A percentile compares a stretch with the other conserved stretches of the same genome.
Evolutionary conservation across 2,797 vertebrate species (phyloP).

Genomic region (Etheostoma perlongum): DNA sequence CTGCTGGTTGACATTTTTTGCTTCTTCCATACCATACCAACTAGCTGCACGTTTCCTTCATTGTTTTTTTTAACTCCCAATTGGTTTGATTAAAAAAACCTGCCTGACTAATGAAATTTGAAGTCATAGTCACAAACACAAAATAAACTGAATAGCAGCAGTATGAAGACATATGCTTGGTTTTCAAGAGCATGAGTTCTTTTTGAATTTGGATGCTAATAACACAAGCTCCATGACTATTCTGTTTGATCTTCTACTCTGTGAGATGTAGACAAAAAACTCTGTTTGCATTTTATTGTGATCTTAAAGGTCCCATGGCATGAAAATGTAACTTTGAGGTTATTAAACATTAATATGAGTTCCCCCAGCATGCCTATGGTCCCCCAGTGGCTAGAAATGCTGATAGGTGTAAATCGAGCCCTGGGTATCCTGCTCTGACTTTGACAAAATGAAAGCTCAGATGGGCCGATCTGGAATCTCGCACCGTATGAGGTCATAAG

Average conservation of each 20-base stretch:
- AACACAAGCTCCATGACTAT: background rate
- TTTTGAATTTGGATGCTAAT: slow-evolving; percentile 33
- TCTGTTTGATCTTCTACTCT: slow-evolving; percentile 47
- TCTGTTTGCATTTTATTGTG: slow-evolving; percentile 33
- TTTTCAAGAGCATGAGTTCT: slow-evolving; percentile 66
- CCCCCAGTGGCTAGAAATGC: too few species aligned
- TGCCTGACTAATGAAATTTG: slow-evolving; percentile 39
- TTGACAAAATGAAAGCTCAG: too few species aligned
- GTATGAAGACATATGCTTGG: slow-evolving; percentile 30
- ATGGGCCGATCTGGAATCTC: too few species aligned
- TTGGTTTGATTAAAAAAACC: slow-evolving; percentile 35
- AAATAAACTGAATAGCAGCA: slow-evolving; percentile 13
- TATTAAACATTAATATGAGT: too few species aligned
- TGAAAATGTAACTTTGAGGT: too few species aligned
- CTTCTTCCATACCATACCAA: slow-evolving; percentile 88
- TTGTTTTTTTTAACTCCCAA: slow-evolving; percentile 50
- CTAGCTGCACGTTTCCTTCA: slow-evolving; percentile 76
- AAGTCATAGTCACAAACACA: slow-evolving; percentile 19
- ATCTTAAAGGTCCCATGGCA: background rate
- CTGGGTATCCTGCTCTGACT: too few species aligned
- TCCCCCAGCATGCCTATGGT: too few species aligned
- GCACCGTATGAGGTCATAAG: too few species aligned
- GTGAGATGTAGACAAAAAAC: slow-evolving; percentile 52
- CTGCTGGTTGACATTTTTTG: slow-evolving; percentile 88
- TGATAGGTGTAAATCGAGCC: too few species aligned